Evolutionary conservation across 2,797 vertebrate genomes (phyloP), one percentile per base, ranked within the genome.

Genomic region (Microchirus variegatus): DNA sequence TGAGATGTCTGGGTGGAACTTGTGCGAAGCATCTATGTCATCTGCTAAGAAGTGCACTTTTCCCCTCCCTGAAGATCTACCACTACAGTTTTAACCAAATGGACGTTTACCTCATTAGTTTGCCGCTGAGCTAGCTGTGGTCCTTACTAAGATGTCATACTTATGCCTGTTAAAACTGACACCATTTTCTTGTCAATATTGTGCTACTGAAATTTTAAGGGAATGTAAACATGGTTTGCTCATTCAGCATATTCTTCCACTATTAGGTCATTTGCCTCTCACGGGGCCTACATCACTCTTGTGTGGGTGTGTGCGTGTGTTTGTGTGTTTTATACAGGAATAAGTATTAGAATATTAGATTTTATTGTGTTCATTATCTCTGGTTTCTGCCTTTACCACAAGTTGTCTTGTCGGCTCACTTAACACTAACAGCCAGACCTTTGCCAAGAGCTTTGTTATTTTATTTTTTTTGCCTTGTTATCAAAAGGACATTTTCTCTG

Each of bases 21-120:
- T 93, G 92, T 90, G 87, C 87, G 91, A 91, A 91, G 91, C 90
- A 86, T 89, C 82, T 92, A 89, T 93, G 91, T 93, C 94, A 93
- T 94, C 92, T 90, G 88, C 88, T 91, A 94, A 94, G 93, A 95
- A 93, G 91, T 91, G 90, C 91, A 91, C 92, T 93, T 93, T 94
- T 92, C 85, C 80, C 82, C 84, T 91, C 92, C 91, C 91, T 75
- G 75, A 93, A 93, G 93, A 92, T 92, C 87, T 80, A 80, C 80
- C 77, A 78, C 90, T 91, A 90, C 89, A 87, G 80, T 88, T 91
- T 86, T 89, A 92, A 92, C 87, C 91, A 93, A 93, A 93, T 93
- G 89, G 91, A 91, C 86, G 85, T 90, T 83, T 81, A 80, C 83
- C 87, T 92, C 84, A 91, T 93, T 92, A 91, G 83, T 88, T 87